phyloP scores from a whole-genome alignment of 2,888 invertebrate species.

The Tribolium freemani region DNA sequence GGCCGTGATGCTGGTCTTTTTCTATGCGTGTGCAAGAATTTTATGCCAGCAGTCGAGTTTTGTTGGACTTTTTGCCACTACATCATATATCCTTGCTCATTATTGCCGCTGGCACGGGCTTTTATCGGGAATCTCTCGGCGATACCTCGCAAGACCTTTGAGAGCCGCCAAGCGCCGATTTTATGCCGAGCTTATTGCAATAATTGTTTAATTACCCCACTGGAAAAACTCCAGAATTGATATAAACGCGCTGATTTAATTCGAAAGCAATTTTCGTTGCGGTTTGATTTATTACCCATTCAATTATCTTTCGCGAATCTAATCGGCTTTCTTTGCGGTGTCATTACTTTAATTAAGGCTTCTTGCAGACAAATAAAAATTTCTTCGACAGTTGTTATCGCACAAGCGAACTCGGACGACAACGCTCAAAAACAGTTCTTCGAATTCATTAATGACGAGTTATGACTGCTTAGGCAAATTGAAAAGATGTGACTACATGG shows the following conservation, averaged over 20 bases:
- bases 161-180: background rate
- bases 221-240: slow-evolving; percentile 10
- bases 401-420: background rate
- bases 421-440: background rate
- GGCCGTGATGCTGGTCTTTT: slow-evolving; percentile 49
- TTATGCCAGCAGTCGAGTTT: slow-evolving; percentile 56
- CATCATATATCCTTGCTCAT: slow-evolving; percentile 42
- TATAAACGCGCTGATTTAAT: background rate
- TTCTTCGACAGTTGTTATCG: slow-evolving; percentile 1
- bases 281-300: slow-evolving; percentile 20
- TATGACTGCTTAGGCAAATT: slow-evolving; percentile 22
- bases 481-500: background rate
- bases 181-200: slow-evolving; percentile 12
- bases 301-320: slow-evolving; percentile 17
- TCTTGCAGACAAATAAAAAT: background rate
- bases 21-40: slow-evolving; percentile 55
- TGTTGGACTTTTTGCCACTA: slow-evolving; percentile 38
- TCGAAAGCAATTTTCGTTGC: slow-evolving; percentile 6
- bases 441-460: slow-evolving; percentile 11
- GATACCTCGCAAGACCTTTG: background rate
- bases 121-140: slow-evolving; percentile 14
- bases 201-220: slow-evolving; percentile 34
- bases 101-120: slow-evolving; percentile 39
- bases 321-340: slow-evolving; percentile 8
- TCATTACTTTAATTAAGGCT: slow-evolving; percentile 23